Evolutionary conservation across 2,113 vertebrate species (phyloP).

Genomic region (Rhipidura dahli): DNA sequence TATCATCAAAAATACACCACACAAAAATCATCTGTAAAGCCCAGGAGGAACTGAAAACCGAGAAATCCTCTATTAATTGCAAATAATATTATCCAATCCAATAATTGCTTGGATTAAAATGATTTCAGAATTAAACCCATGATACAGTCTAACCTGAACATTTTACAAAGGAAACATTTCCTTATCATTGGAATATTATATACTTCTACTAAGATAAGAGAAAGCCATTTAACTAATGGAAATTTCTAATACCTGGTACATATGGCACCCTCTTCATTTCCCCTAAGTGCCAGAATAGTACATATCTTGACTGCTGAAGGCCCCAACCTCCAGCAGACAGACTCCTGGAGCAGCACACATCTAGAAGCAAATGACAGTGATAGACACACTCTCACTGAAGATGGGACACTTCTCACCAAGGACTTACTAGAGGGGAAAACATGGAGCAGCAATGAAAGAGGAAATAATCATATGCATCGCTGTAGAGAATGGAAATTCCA

Average conservation of each 20-base stretch:
- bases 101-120: neutral
- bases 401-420: neutral
- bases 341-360: neutral
- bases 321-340: neutral
- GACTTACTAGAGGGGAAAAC: neutral
- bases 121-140: neutral
- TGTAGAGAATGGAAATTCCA: neutral
- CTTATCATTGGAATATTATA: neutral
- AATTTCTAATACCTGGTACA: neutral
- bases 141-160: neutral
- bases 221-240: neutral
- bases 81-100: neutral
- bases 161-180: neutral
- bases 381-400: neutral
- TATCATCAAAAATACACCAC: neutral
- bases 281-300: neutral
- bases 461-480: accelerated
- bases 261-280: neutral
- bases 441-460: neutral
- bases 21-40: neutral
- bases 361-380: neutral
- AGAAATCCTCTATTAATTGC: neutral
- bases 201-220: neutral
- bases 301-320: neutral
- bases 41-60: neutral